Conservation (phyloP, 1,140 invertebrate genomes). For the Theocolax elegans region DNA sequence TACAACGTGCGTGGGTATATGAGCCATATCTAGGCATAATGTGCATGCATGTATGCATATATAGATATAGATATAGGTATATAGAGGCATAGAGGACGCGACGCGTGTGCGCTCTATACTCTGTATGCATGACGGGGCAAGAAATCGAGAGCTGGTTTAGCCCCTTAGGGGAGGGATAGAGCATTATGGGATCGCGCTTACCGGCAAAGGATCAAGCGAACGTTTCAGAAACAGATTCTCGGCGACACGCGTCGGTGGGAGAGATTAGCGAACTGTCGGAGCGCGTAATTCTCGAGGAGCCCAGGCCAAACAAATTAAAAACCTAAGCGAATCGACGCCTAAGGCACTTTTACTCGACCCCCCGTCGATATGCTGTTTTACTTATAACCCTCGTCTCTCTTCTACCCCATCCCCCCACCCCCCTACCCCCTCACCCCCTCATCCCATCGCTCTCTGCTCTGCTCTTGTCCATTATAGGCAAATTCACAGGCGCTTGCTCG, state of each 20-base stretch:
- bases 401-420: neutral
- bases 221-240: slow-evolving; percentile 23
- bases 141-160: neutral
- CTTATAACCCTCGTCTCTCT: neutral
- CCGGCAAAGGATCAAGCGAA: neutral
- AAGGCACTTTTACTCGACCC: neutral
- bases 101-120: neutral
- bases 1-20: too few species aligned
- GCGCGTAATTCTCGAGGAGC: slow-evolving; percentile 8
- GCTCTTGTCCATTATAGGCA: slow-evolving; percentile 20
- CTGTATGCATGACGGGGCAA: slow-evolving; percentile 23
- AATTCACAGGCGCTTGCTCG: neutral
- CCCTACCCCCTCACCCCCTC: too few species aligned
- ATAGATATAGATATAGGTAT: too few species aligned
- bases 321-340: slow-evolving; percentile 19
- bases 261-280: slow-evolving; percentile 21
- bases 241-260: slow-evolving; percentile 16
- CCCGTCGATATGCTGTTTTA: neutral
- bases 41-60: too few species aligned
- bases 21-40: too few species aligned
- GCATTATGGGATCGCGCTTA: neutral
- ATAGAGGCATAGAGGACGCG: neutral
- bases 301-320: slow-evolving; percentile 29
- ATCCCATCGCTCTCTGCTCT: too few species aligned
- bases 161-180: neutral